Evolutionary conservation across 2,888 invertebrate species (phyloP), one percentile per base, ranked within the genome.

Genomic region (Parnassius apollo): DNA sequence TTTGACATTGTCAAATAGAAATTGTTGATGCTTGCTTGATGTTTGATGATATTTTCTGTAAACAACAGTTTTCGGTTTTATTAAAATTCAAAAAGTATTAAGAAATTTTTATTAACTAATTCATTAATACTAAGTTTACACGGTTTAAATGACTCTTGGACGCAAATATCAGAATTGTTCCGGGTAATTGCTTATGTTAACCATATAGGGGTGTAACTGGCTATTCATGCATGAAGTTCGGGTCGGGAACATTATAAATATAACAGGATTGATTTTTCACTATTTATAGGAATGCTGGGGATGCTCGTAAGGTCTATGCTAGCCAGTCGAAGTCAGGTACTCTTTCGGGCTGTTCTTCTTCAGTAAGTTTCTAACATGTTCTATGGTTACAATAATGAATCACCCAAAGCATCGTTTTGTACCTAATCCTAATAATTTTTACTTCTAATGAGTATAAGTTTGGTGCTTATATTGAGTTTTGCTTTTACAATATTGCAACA

Each of bases 291-390:
- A 91, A 91, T 88, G 91, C 90, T 80, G 91, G 90, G 83, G 88
- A 92, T 69, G 79, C 85, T 80, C 87, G 90, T 79, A 90, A 90
- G 85, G 89, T 85, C 80, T 90, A 85, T 85, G 82, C 83, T 85
- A 88, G 82, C 82, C 91, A 90, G 85, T 92, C 94, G 67, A 95
- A 95, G 88, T 93, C 93, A 76, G 94, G 94, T 73, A 93, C 94
- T 74, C 93, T 94, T 51, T 94, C 95, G 62, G 93, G 94, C 76
- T 95, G 94, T 82, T 95, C 95, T 66, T 95, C 95, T 63, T 94
- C 94, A 75, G 95, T 95, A 91, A 91, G 93, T 92, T 71, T 60
- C 69, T 59, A 59, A 58, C 54, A 62, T 62, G 22, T 58, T 62
- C 62, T 42, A 54, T 62, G 50, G 8, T 65, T 46, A 57, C 25